phyloP scores from a whole-genome alignment of 2,797 vertebrate species.

The Cephalopachus bancanus region DNA sequence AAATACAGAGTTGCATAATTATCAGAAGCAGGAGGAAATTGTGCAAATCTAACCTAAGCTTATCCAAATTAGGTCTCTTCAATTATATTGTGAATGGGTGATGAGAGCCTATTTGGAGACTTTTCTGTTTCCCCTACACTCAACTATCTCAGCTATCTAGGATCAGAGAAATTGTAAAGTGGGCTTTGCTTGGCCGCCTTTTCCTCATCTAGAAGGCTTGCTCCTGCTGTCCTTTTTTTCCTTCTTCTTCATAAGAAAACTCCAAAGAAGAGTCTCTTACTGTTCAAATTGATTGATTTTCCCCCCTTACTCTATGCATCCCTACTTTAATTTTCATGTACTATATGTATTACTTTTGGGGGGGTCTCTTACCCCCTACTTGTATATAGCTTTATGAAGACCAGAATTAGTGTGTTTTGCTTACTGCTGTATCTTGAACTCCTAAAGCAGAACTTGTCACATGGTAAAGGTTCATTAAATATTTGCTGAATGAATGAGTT shows the following conservation, averaged over 20 bases:
- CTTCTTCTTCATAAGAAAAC: neutral
- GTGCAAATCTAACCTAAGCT: slow-evolving; percentile 36
- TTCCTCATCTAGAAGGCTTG: neutral
- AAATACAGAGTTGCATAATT: slow-evolving; percentile 48
- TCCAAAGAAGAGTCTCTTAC: neutral
- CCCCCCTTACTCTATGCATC: neutral
- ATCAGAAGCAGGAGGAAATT: slow-evolving; percentile 53
- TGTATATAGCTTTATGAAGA: neutral
- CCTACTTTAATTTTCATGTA: neutral
- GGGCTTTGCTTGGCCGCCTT: neutral
- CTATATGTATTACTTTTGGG: neutral
- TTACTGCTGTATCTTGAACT: slow-evolving; percentile 5
- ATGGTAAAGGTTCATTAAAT: neutral
- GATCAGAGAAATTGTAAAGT: neutral
- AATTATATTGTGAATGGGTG: neutral
- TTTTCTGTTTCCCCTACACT: neutral
- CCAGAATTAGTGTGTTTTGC: neutral
- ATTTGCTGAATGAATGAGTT: neutral
- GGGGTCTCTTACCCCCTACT: neutral
- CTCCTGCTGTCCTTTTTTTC: neutral
- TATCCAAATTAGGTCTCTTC: slow-evolving; percentile 47
- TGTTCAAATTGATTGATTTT: neutral
- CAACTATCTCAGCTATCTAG: slow-evolving; percentile 18
- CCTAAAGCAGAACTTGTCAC: neutral
- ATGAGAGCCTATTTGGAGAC: slow-evolving; percentile 35